Conservation (phyloP, 1,140 invertebrate genomes). For the Hesperophylax magnus region DNA sequence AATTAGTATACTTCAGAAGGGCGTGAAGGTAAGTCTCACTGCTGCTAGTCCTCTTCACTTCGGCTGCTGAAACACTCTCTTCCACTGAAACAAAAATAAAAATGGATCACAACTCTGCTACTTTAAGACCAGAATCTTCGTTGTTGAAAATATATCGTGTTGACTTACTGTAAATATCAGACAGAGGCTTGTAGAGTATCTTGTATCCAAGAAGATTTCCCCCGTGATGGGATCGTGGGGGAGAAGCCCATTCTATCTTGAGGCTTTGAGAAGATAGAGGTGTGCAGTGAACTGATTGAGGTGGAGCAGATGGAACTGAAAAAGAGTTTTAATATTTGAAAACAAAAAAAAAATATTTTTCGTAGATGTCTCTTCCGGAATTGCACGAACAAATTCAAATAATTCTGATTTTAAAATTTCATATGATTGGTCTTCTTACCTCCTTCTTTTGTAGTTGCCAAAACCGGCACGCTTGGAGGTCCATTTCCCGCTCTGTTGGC, state of each 20-base stretch:
- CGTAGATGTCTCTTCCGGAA: too few relatives aligned
- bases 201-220: constrained; percentile 92
- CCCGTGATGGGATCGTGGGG: constrained; percentile 81
- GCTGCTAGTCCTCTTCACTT: constrained; percentile 78
- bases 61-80: constrained; percentile 58
- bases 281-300: constrained; percentile 76
- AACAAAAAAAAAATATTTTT: too few relatives aligned
- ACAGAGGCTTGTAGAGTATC: constrained; percentile 78
- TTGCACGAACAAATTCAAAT: too few relatives aligned
- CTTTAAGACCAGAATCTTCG: background rate
- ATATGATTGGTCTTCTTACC: constrained; percentile 66
- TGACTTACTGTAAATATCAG: constrained; percentile 51
- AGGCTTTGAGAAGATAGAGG: constrained; percentile 81
- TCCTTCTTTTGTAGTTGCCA: constrained; percentile 87
- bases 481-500: constrained; percentile 89
- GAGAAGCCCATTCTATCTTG: constrained; percentile 80
- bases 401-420: too few relatives aligned
- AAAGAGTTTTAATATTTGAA: constrained; percentile 13
- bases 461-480: constrained; percentile 80
- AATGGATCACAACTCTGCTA: background rate
- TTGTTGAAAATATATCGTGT: too few relatives aligned
- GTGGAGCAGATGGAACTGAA: constrained; percentile 79
- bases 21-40: constrained; percentile 80
- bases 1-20: constrained; percentile 81
- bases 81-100: constrained; percentile 31